These are phyloP conservation scores for Colossoma macropomum DNA, from an alignment of 2,113 vertebrate genomes.

Conservation along the genomic window DNA sequence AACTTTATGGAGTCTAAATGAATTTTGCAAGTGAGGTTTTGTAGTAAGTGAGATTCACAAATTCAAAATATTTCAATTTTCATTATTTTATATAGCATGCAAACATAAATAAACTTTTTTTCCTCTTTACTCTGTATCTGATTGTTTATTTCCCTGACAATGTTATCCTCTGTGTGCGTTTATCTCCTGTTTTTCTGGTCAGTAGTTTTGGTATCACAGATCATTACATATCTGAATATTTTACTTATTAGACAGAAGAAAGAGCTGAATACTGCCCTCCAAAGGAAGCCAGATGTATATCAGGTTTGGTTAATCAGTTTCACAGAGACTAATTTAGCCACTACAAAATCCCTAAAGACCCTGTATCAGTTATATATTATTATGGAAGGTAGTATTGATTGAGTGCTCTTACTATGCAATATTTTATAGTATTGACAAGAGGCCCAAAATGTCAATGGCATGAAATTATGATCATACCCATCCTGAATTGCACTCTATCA, in stretches of 20 bases:
- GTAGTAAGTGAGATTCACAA: slow-evolving; percentile 33
- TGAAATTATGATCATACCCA: not conserved
- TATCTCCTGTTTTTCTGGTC: not conserved
- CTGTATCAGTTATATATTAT: not conserved
- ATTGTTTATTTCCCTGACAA: slow-evolving; percentile 12
- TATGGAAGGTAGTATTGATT: not conserved
- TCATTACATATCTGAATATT: not conserved
- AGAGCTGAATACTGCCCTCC: slow-evolving; percentile 3
- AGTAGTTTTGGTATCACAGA: not conserved
- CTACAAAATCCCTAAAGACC: not conserved
- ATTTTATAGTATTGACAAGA: not conserved
- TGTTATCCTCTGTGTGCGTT: not conserved
- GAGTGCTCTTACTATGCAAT: not conserved
- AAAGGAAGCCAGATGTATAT: not conserved
- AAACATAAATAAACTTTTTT: slow-evolving; percentile 64
- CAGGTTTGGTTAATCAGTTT: not conserved
- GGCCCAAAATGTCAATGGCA: not conserved
- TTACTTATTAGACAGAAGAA: not conserved
- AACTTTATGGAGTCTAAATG: not conserved
- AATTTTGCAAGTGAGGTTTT: slow-evolving; percentile 42
- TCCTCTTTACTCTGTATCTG: slow-evolving; percentile 39
- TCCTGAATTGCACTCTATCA: not conserved
- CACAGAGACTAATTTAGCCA: not conserved
- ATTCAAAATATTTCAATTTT: slow-evolving; percentile 63
- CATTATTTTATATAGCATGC: slow-evolving; percentile 80